phyloP scores from a whole-genome alignment of 2,113 vertebrate genomes.

The Chaetodon auriga region DNA sequence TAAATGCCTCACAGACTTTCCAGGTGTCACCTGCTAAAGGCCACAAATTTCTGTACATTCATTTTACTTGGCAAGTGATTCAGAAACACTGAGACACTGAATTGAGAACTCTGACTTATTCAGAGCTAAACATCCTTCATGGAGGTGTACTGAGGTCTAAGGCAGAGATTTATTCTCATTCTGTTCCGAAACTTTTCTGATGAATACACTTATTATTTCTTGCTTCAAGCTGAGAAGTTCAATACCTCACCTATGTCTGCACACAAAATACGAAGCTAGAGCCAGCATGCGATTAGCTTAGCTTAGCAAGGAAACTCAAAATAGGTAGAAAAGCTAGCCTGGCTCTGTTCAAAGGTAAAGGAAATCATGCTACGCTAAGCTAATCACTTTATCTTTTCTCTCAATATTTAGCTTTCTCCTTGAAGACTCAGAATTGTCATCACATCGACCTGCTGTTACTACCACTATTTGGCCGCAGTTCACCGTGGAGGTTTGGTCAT shows the following conservation, averaged over 20 bases:
- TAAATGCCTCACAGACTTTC: conserved; percentile 15
- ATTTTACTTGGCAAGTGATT: conserved; percentile 21
- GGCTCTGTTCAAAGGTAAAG: no score
- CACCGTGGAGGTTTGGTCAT: conserved; percentile 38
- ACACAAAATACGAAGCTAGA: not conserved
- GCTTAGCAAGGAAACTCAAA: not conserved
- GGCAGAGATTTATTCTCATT: conserved; percentile 1
- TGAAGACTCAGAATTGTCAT: conserved; percentile 10
- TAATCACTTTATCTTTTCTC: not conserved
- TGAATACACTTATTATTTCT: not conserved
- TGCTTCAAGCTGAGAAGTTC: not conserved
- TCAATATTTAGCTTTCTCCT: not conserved
- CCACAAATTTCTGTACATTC: conserved; percentile 4
- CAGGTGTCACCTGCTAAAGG: not conserved
- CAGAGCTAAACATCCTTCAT: not conserved
- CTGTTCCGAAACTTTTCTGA: not conserved
- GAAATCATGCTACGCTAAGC: no score
- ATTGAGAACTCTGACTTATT: not conserved
- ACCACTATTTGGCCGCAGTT: conserved; percentile 43
- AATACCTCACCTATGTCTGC: not conserved
- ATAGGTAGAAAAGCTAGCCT: no score
- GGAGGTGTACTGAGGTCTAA: not conserved
- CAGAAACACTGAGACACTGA: not conserved
- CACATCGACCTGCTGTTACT: conserved; percentile 41
- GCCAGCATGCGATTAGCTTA: not conserved